Percentiles rank a stretch among this genome's conserved stretches.
These are phyloP conservation scores for Homarus americanus DNA, from an alignment of 1,140 invertebrate genomes.

Conservation along the genomic window DNA sequence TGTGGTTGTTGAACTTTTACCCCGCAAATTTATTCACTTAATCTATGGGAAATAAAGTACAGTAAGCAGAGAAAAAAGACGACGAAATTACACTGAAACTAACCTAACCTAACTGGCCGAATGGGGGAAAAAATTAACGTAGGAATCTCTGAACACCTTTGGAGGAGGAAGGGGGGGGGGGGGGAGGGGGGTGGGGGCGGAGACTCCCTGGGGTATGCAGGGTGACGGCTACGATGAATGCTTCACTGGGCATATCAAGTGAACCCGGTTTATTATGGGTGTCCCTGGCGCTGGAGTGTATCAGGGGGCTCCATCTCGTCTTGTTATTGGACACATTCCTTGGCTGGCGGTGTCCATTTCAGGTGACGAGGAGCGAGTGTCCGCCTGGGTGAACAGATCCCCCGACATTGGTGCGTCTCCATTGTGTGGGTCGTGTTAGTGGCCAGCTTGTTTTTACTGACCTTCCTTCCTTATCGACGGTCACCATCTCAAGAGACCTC, in stretches of 20 bases:
- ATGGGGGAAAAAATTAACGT: no score
- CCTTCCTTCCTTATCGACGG: neutral
- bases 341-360: slow-evolving; percentile 47
- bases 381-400: slow-evolving; percentile 7
- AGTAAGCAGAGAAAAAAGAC: no score
- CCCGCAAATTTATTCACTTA: no score
- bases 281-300: neutral
- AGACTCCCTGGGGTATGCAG: neutral
- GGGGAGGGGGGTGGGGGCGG: no score
- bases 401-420: slow-evolving; percentile 4
- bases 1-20: no score
- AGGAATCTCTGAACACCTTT: no score
- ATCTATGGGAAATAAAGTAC: no score
- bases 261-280: neutral
- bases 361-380: slow-evolving; percentile 12
- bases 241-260: neutral
- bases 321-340: slow-evolving; percentile 62
- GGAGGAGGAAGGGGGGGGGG: no score
- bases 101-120: no score
- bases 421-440: neutral
- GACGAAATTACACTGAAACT: no score
- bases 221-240: neutral
- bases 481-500: slow-evolving; percentile 15
- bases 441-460: neutral
- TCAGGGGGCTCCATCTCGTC: slow-evolving; percentile 42